Evolutionary conservation across 1,140 invertebrate species (phyloP).

Genomic region (Saccostrea glomerata): DNA sequence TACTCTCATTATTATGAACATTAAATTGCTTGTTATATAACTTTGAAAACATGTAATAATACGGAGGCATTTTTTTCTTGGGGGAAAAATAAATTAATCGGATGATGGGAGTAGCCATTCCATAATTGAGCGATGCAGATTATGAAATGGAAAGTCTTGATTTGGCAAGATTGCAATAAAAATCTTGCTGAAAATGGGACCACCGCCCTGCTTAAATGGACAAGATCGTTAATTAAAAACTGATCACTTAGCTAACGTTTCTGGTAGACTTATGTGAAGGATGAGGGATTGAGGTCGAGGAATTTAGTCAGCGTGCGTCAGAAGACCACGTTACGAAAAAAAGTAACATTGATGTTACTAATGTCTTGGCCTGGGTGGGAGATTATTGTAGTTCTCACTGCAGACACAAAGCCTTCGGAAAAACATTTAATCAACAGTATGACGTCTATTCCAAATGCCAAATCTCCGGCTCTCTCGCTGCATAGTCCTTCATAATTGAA

Average conservation of each 20-base stretch:
- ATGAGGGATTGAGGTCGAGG: slow-evolving; percentile 13
- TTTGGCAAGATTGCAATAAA: slow-evolving; percentile 2
- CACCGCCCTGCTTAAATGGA: background rate
- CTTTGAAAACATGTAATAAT: no score
- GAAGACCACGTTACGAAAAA: background rate
- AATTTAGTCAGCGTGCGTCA: slow-evolving; percentile 7
- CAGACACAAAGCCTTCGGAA: slow-evolving; percentile 16
- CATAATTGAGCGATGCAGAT: background rate
- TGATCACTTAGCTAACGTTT: background rate
- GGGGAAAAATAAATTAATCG: no score
- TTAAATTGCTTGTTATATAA: no score
- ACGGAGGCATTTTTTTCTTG: no score
- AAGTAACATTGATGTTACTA: background rate
- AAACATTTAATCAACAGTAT: slow-evolving; percentile 3
- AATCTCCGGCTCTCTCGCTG: background rate
- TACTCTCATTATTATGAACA: no score
- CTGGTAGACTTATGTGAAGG: slow-evolving; percentile 19
- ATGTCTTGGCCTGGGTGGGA: background rate
- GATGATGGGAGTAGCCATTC: no score
- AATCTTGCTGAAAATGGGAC: background rate
- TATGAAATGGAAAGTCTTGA: background rate
- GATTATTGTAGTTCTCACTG: background rate
- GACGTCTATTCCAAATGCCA: slow-evolving; percentile 15
- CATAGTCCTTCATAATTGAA: background rate
- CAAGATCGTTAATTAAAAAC: background rate